phyloP scores from a whole-genome alignment of 1,140 invertebrate genomes.

The Lordiphosa stackelbergi region DNA sequence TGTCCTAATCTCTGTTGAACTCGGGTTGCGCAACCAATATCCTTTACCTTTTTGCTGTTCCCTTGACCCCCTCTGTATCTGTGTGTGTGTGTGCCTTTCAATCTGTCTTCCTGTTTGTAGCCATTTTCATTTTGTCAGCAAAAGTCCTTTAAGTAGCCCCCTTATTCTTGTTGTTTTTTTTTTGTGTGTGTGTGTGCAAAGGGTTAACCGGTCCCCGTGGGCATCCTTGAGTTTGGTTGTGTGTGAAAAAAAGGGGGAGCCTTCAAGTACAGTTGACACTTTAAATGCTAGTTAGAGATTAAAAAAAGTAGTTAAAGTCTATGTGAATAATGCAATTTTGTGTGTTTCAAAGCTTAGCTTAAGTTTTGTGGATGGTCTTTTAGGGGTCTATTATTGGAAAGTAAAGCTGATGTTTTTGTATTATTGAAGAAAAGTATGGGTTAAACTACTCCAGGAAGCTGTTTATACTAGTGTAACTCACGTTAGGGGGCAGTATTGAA shows the following conservation, averaged over 20 bases:
- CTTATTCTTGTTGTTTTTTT: slow-evolving; percentile 14
- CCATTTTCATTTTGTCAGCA: slow-evolving; percentile 68
- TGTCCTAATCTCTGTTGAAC: slow-evolving; percentile 67
- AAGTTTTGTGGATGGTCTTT: no score
- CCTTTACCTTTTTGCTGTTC: slow-evolving; percentile 42
- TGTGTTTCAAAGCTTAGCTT: no score
- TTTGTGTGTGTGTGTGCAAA: slow-evolving; percentile 24
- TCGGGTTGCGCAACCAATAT: slow-evolving; percentile 55
- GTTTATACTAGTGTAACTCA: no score
- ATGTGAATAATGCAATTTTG: no score
- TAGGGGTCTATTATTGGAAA: no score
- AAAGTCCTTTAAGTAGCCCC: slow-evolving; percentile 71
- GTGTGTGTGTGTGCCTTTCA: slow-evolving; percentile 3
- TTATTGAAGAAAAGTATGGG: no score
- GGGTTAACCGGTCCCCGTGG: slow-evolving; percentile 66
- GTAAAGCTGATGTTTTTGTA: no score
- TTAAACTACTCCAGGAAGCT: no score
- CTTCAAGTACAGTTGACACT: slow-evolving; percentile 66
- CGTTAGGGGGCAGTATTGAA: no score
- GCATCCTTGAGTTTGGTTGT: slow-evolving; percentile 16
- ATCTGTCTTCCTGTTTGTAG: slow-evolving; percentile 38
- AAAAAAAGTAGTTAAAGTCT: slow-evolving; percentile 4
- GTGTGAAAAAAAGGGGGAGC: slow-evolving; percentile 15
- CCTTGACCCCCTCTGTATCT: slow-evolving; percentile 3
- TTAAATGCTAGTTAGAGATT: slow-evolving; percentile 65